phyloP scores from a whole-genome alignment of 2,888 invertebrate genomes.

The Sinelater perroti region DNA sequence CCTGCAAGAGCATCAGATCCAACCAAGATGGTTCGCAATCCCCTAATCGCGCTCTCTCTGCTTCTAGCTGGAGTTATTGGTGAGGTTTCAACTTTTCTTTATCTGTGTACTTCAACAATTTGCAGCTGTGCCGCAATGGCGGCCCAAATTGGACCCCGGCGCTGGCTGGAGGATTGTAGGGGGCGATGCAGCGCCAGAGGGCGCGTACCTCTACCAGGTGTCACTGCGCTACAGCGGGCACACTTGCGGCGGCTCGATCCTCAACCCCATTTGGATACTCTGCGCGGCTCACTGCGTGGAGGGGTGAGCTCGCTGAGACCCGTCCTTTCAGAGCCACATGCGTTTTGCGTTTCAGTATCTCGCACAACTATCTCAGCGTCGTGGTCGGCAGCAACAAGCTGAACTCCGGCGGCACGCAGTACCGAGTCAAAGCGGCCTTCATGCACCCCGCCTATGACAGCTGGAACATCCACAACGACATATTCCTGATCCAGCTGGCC shows the following conservation, averaged over 20 bases:
- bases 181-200: neutral
- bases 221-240: conserved; percentile 51
- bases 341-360: conserved; percentile 27
- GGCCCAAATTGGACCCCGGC: neutral
- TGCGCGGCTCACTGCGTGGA: conserved; percentile 45
- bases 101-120: too few relatives aligned
- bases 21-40: too few relatives aligned
- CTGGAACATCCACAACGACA: conserved; percentile 49
- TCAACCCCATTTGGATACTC: conserved; percentile 60
- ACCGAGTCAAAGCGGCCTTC: neutral
- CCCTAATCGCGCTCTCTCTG: too few relatives aligned
- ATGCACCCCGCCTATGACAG: neutral
- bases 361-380: conserved; percentile 45
- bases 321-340: neutral
- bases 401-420: neutral
- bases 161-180: conserved; percentile 12
- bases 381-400: conserved; percentile 44
- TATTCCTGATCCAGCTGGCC: conserved; percentile 60
- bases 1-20: too few relatives aligned
- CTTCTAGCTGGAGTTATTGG: too few relatives aligned
- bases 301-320: conserved; percentile 32
- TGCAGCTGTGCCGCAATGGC: neutral
- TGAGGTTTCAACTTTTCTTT: too few relatives aligned
- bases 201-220: conserved; percentile 5
- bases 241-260: conserved; percentile 69